phyloP scores from a whole-genome alignment of 2,888 invertebrate species.

The Torymus texanus region DNA sequence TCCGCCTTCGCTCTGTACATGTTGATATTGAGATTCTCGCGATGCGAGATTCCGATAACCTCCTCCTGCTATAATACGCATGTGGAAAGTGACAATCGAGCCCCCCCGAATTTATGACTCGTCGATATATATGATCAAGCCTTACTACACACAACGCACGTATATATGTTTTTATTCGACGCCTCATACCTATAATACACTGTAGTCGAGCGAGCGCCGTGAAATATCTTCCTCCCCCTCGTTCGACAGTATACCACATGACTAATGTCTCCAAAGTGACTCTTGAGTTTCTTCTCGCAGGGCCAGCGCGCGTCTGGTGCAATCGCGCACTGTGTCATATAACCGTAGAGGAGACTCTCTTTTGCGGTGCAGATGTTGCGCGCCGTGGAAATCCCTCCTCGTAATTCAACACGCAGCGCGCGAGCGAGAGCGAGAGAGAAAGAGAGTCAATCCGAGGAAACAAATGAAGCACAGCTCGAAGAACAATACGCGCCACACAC shows the following conservation, averaged over 20 bases:
- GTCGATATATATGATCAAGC: not conserved
- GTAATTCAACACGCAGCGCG: not conserved
- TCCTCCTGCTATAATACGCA: not conserved
- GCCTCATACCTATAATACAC: no score
- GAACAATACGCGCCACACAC: constrained; percentile 1
- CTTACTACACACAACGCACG: no score
- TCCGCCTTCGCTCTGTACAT: not conserved
- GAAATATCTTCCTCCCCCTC: constrained; percentile 20
- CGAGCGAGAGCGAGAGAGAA: not conserved
- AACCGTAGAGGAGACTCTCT: not conserved
- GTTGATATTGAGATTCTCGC: not conserved
- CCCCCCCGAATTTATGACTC: constrained; percentile 46
- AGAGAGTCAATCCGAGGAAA: constrained; percentile 27
- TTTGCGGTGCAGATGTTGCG: constrained; percentile 20
- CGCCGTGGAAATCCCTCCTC: not conserved
- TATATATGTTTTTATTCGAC: no score
- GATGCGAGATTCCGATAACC: constrained; percentile 44
- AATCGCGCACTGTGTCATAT: constrained; percentile 18
- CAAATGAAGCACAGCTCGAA: constrained; percentile 5
- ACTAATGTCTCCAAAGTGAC: constrained; percentile 52
- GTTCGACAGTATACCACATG: constrained; percentile 19
- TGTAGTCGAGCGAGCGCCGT: not conserved
- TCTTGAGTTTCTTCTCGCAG: constrained; percentile 33
- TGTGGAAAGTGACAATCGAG: constrained; percentile 44
- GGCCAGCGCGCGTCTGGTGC: constrained; percentile 10